These are phyloP conservation scores for Mythimna albipuncta DNA, from an alignment of 2,888 invertebrate genomes.

Conservation along the genomic window DNA sequence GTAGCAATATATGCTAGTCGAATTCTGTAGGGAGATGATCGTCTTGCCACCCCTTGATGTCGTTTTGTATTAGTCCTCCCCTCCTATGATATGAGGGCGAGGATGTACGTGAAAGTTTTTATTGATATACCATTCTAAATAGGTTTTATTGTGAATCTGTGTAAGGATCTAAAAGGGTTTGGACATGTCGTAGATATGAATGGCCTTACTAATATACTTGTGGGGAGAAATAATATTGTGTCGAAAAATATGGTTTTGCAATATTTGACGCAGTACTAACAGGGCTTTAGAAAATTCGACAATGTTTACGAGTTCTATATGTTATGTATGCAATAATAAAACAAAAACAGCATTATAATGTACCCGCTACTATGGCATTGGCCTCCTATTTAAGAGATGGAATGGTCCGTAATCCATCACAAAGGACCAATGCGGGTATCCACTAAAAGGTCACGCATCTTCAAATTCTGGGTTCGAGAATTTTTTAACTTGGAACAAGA, in stretches of 20 bases:
- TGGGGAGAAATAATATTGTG: neutral
- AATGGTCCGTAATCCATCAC: too few species aligned
- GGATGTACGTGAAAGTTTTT: slow-evolving; percentile 68
- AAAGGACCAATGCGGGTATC: too few species aligned
- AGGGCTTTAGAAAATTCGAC: neutral
- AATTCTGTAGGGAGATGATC: slow-evolving; percentile 73
- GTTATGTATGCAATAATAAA: too few species aligned
- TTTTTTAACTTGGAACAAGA: too few species aligned
- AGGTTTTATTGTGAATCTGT: slow-evolving; percentile 51
- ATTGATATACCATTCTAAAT: slow-evolving; percentile 63
- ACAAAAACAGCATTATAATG: too few species aligned
- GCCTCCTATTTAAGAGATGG: too few species aligned
- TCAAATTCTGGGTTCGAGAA: too few species aligned
- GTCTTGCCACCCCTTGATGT: slow-evolving; percentile 70
- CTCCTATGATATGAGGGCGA: slow-evolving; percentile 67
- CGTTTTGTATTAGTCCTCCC: slow-evolving; percentile 72
- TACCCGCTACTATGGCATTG: too few species aligned
- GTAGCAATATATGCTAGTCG: slow-evolving; percentile 69
- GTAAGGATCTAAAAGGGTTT: slow-evolving; percentile 36
- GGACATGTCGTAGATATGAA: slow-evolving; percentile 22
- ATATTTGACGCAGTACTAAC: too few species aligned
- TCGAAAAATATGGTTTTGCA: neutral
- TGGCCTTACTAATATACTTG: slow-evolving; percentile 7
- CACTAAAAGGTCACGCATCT: too few species aligned
- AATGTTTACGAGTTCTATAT: too few species aligned